Conservation (phyloP, 2,797 vertebrate species). For the Spatula clypeata region DNA sequence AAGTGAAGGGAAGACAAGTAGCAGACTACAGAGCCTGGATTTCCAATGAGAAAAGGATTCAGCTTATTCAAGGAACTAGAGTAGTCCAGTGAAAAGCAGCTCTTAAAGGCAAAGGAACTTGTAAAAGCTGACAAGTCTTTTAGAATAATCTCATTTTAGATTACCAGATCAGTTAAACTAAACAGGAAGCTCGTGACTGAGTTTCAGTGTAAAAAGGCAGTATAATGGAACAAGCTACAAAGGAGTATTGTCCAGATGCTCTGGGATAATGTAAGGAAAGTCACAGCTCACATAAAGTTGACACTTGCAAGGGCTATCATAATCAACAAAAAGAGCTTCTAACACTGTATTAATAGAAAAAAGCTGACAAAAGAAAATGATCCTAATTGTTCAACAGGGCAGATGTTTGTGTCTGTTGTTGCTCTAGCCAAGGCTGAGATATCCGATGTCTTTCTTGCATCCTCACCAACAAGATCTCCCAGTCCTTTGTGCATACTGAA, state of each 20-base stretch:
- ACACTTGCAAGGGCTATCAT: background rate
- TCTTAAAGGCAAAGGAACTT: background rate
- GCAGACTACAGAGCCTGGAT: background rate
- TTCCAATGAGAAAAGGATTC: background rate
- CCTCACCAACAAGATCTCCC: background rate
- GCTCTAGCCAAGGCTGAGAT: background rate
- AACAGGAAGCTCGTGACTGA: background rate
- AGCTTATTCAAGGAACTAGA: background rate
- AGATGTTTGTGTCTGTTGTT: background rate
- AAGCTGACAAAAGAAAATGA: background rate
- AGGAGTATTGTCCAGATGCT: background rate
- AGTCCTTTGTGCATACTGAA: background rate
- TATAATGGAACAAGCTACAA: background rate
- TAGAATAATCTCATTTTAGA: background rate
- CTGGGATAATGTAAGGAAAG: background rate
- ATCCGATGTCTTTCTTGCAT: background rate
- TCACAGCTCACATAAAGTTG: background rate
- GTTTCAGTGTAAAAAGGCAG: background rate
- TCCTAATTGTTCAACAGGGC: background rate
- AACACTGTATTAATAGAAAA: background rate
- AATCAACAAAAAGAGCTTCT: background rate
- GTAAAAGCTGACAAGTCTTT: background rate
- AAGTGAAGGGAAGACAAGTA: accelerated
- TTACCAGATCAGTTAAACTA: background rate
- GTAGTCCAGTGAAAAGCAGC: accelerated